phyloP scores from a whole-genome alignment of 2,797 vertebrate species.

The Hypotaenidia okinawae region DNA sequence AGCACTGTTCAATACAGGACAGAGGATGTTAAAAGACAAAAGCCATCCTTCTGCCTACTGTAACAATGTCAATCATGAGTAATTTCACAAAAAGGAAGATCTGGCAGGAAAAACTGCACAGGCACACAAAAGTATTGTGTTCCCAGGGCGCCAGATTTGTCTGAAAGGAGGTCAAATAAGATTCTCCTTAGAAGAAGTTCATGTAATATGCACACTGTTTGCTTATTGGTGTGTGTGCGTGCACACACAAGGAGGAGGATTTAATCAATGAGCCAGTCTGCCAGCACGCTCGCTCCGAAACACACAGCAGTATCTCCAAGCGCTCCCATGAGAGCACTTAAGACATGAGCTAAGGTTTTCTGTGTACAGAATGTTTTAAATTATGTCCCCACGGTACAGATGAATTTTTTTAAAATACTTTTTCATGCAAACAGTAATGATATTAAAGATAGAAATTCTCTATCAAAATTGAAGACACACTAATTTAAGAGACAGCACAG shows the following conservation, averaged over 20 bases:
- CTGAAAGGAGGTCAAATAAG: conserved; percentile 10
- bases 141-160: background rate
- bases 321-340: background rate
- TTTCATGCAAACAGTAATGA: conserved; percentile 28
- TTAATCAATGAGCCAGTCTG: conserved; percentile 52
- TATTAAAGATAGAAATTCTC: conserved; percentile 28
- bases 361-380: conserved; percentile 34
- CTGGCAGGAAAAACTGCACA: background rate
- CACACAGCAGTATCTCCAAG: background rate
- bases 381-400: conserved; percentile 25
- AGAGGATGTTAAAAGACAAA: background rate
- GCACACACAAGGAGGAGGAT: background rate
- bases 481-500: background rate
- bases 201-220: background rate
- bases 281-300: conserved; percentile 4
- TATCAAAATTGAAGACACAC: background rate
- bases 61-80: background rate
- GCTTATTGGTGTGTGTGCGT: background rate
- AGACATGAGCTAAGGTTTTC: conserved; percentile 16
- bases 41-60: background rate
- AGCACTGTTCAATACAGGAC: background rate
- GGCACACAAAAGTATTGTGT: background rate
- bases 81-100: background rate
- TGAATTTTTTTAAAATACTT: background rate
- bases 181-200: background rate